These are phyloP conservation scores for Acrocephalus arundinaceus DNA, from an alignment of 2,113 vertebrate genomes.

Conservation along the genomic window DNA sequence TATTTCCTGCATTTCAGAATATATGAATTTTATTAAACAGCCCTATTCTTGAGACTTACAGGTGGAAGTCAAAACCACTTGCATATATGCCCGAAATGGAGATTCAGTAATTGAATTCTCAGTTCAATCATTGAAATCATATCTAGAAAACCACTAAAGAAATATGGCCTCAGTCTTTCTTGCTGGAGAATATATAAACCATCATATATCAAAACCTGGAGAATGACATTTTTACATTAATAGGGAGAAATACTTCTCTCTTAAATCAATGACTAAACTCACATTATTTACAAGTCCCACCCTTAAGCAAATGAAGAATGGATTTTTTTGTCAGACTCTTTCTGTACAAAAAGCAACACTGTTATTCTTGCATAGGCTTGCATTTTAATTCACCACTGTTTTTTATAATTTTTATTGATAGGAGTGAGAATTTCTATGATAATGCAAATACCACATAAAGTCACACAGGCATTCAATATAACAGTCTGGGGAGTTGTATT, in stretches of 20 bases:
- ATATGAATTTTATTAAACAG: background rate
- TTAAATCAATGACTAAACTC: constrained; percentile 16
- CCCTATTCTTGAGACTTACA: background rate
- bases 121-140: background rate
- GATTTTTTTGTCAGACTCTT: background rate
- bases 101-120: background rate
- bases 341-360: background rate
- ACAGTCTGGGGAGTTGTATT: background rate
- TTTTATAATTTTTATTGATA: background rate
- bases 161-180: background rate
- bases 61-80: background rate
- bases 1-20: background rate
- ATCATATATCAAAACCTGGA: background rate
- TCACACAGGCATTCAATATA: background rate
- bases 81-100: background rate
- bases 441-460: background rate
- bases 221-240: constrained; percentile 32
- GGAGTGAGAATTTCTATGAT: background rate
- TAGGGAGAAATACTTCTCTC: background rate
- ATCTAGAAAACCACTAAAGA: background rate
- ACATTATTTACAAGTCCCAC: background rate
- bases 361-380: background rate
- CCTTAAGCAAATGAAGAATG: constrained; percentile 3
- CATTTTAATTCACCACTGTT: background rate
- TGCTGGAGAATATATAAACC: background rate